A percentile compares a stretch with the other conserved stretches of the same genome.
Conservation (phyloP, 2,797 vertebrate genomes). For the Rachycentron canadum region DNA sequence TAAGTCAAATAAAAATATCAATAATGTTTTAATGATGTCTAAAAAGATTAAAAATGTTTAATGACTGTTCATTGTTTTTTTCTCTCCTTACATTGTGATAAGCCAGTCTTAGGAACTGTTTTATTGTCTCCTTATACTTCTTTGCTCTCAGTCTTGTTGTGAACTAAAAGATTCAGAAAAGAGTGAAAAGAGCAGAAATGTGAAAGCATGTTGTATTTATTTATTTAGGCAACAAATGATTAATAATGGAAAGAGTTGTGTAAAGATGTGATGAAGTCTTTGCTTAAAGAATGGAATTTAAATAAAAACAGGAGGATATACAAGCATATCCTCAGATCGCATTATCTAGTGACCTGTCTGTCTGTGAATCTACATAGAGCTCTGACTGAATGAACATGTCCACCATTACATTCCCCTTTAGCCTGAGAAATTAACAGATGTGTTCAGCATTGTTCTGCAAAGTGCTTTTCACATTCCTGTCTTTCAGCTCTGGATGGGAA, state of each 20-base stretch:
- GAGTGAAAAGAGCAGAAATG: background rate
- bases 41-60: too few species aligned
- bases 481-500: constrained; percentile 61
- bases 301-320: background rate
- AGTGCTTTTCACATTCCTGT: constrained; percentile 60
- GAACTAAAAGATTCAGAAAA: too few species aligned
- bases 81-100: too few species aligned
- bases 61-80: too few species aligned
- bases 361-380: constrained; percentile 7
- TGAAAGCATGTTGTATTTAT: background rate
- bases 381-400: constrained; percentile 24
- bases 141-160: too few species aligned
- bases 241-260: background rate
- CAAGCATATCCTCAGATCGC: background rate
- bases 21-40: too few species aligned
- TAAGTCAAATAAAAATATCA: too few species aligned
- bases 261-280: constrained; percentile 5
- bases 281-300: constrained; percentile 3
- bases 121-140: too few species aligned
- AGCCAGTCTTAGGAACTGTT: too few species aligned
- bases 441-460: constrained; percentile 66
- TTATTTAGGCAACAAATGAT: background rate
- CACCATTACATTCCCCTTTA: constrained; percentile 44
- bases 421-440: constrained; percentile 45
- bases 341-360: constrained; percentile 2